Evolutionary conservation across 2,888 invertebrate genomes (phyloP).

Genomic region (Euspilapteryx auroguttella): DNA sequence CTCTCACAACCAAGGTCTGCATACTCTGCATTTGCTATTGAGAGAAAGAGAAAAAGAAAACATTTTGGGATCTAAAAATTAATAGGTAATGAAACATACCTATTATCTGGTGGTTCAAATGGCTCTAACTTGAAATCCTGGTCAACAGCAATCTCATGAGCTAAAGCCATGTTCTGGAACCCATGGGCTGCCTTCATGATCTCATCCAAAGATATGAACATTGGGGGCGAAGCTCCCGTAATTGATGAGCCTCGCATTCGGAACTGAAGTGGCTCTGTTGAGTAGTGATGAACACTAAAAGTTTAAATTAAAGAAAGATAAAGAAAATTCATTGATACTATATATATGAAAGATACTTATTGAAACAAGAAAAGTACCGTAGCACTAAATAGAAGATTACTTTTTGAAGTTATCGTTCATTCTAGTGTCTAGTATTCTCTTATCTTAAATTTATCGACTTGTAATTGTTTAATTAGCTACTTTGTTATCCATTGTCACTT

Average conservation of each 20-base stretch:
- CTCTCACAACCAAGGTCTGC: too few relatives aligned
- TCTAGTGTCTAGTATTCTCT: too few relatives aligned
- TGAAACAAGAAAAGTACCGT: too few relatives aligned
- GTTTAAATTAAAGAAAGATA: constrained; percentile 8
- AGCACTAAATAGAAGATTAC: too few relatives aligned
- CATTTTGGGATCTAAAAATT: too few relatives aligned
- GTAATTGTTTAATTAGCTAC: too few relatives aligned
- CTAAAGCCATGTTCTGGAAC: constrained; percentile 91
- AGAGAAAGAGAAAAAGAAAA: too few relatives aligned
- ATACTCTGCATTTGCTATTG: too few relatives aligned
- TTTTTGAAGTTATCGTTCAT: too few relatives aligned
- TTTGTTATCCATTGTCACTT: background rate
- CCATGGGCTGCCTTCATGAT: constrained; percentile 87
- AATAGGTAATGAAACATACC: constrained; percentile 31
- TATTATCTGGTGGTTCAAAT: constrained; percentile 75
- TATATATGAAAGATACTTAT: background rate
- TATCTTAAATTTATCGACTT: too few relatives aligned
- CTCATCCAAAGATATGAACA: constrained; percentile 82
- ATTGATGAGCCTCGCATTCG: constrained; percentile 61
- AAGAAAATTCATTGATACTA: background rate
- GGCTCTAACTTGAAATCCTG: constrained; percentile 87
- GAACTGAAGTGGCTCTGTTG: constrained; percentile 50
- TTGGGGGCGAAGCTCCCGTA: constrained; percentile 77
- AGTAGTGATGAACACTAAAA: constrained; percentile 28
- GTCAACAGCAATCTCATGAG: constrained; percentile 96